These are phyloP conservation scores for Papilio gigon DNA, from an alignment of 2,888 invertebrate species.

Conservation along the genomic window DNA sequence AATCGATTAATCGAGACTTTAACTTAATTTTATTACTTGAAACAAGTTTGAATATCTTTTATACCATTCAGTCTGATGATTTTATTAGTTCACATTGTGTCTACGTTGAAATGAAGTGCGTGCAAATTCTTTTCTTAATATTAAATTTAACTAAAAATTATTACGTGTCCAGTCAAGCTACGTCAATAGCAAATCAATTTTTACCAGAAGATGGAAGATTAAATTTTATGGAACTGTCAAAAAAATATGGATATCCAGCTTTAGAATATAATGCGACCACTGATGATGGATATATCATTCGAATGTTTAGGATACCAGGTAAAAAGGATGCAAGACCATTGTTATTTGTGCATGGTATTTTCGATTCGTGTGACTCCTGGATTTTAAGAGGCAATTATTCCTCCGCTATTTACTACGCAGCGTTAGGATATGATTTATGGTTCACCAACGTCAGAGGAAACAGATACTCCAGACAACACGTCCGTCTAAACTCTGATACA, in stretches of 20 bases:
- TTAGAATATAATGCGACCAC: conserved; percentile 43
- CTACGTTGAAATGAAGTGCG: conserved; percentile 10
- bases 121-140: background rate
- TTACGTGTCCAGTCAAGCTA: conserved; percentile 1
- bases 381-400: conserved; percentile 59
- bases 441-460: conserved; percentile 82
- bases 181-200: conserved; percentile 28
- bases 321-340: conserved; percentile 53
- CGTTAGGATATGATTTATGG: conserved; percentile 80
- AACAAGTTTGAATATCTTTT: conserved; percentile 24
- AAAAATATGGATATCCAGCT: conserved; percentile 42
- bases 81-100: conserved; percentile 8
- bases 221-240: conserved; percentile 64
- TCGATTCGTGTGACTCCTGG: conserved; percentile 63
- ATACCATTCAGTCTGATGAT: background rate
- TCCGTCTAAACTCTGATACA: conserved; percentile 61
- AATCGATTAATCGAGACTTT: background rate
- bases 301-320: conserved; percentile 46
- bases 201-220: conserved; percentile 53
- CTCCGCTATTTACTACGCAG: conserved; percentile 66
- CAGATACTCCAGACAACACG: conserved; percentile 82
- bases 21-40: conserved; percentile 21
- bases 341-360: conserved; percentile 61
- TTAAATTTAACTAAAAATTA: background rate
- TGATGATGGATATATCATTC: conserved; percentile 48